Evolutionary conservation across 2,113 vertebrate species (phyloP), one percentile per base, ranked within the genome.

Genomic region (Amblyopsis rosae): DNA sequence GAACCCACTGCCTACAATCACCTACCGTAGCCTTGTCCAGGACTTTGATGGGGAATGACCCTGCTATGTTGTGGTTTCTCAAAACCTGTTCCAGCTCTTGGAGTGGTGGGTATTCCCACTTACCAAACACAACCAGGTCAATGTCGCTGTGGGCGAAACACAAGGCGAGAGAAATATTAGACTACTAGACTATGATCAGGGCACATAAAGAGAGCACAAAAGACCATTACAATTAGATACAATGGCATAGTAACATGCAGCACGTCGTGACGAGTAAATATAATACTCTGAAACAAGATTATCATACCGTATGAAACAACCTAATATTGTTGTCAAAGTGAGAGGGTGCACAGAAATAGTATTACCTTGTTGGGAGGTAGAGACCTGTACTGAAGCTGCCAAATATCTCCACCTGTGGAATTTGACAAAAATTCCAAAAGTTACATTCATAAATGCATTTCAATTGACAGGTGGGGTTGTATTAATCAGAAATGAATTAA

Each of bases 331-430:
- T 41, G n/a, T n/a, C 12, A 15, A 53, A 53, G n/a, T 53, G 15
- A 13, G 51, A 53, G 13, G 1, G 58, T 12, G 13, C 58, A 59
- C 15, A 41, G 12, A 1, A 9, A 47, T 10, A 48, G 9, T 8
- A 11, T 71, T 91, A 99, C 97, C 97, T 99, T 69, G 97, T 98
- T 62, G 97, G 97, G 83, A 99, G 95, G 89, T 98, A 99, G 71
- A 99, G 95, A 54, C 96, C 96, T 56, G 97, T 99, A 84, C 96
- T 98, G 86, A 99, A 98, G 92, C 97, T 99, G 91, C 97, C 97
- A 90, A 98, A 99, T 90, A 99, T 96, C 89, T 98, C 95, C 76
- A 99, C 97, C 97, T 99, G 86, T 35, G 91, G 15, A 12, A 83
- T 1, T 26, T 59, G 69, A 70, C 49, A 70, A 1, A 72, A 16